These are phyloP conservation scores for Calidris pugnax DNA, from an alignment of 2,113 vertebrate genomes.

Conservation along the genomic window DNA sequence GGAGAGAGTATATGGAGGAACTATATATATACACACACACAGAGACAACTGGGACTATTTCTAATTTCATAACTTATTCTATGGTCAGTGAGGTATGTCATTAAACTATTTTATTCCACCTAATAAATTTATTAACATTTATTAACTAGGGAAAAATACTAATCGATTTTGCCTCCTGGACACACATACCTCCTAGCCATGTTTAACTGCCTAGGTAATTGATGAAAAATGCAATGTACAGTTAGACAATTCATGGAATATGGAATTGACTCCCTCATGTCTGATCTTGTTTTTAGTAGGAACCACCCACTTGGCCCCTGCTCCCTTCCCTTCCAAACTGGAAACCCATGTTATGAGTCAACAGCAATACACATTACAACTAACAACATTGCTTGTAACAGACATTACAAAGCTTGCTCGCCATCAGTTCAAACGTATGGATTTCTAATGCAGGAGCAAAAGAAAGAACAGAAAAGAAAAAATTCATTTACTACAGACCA, in stretches of 20 bases:
- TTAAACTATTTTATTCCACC: constrained; percentile 4
- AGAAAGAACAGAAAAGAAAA: neutral
- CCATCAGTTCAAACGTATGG: neutral
- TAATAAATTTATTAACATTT: constrained; percentile 23
- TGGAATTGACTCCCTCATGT: neutral
- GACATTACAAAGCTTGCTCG: neutral
- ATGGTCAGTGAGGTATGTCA: neutral
- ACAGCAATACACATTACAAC: neutral
- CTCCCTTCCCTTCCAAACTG: neutral
- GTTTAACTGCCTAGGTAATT: neutral
- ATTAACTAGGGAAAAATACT: neutral
- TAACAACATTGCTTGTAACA: accelerated
- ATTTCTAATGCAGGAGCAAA: neutral
- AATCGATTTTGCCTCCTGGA: constrained; percentile 22
- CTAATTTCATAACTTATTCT: neutral
- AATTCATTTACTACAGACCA: neutral
- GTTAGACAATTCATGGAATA: neutral
- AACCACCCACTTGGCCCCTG: neutral
- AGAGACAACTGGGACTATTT: neutral
- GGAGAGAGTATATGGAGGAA: neutral
- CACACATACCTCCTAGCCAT: neutral
- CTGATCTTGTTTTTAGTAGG: neutral
- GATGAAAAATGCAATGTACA: neutral
- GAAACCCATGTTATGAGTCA: neutral
- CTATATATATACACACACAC: neutral